Evolutionary conservation across 2,797 vertebrate species (phyloP).

Genomic region (Cyclura pinguis): DNA sequence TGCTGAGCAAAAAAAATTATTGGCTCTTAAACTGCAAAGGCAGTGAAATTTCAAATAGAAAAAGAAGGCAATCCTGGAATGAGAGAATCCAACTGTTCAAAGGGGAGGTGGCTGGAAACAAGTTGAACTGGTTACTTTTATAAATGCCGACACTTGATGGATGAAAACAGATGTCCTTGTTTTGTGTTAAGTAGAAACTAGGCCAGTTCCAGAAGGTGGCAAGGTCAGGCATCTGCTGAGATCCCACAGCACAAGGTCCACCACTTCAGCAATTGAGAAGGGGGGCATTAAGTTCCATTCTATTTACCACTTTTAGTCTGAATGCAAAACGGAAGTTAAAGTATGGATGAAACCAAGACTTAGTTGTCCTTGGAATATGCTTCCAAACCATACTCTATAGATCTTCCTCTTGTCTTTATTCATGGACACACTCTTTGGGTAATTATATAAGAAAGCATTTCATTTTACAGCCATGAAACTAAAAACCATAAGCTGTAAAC

Average conservation of each 20-base stretch:
- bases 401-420: neutral
- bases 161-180: slow-evolving; percentile 4
- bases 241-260: neutral
- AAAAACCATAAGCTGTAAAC: neutral
- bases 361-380: neutral
- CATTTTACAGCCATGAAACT: neutral
- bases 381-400: neutral
- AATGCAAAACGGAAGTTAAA: neutral
- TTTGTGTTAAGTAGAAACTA: neutral
- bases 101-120: neutral
- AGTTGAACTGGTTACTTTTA: neutral
- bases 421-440: neutral
- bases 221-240: neutral
- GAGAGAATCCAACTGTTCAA: neutral
- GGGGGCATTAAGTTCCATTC: neutral
- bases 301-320: neutral
- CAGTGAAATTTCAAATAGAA: neutral
- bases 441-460: neutral
- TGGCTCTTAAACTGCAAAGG: neutral
- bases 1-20: neutral
- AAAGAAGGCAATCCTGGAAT: neutral
- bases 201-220: neutral
- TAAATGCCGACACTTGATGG: neutral
- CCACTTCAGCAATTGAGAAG: neutral
- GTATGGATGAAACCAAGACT: neutral